Conservation (phyloP, 2,888 invertebrate genomes). For the Steinernema hermaphroditum region DNA sequence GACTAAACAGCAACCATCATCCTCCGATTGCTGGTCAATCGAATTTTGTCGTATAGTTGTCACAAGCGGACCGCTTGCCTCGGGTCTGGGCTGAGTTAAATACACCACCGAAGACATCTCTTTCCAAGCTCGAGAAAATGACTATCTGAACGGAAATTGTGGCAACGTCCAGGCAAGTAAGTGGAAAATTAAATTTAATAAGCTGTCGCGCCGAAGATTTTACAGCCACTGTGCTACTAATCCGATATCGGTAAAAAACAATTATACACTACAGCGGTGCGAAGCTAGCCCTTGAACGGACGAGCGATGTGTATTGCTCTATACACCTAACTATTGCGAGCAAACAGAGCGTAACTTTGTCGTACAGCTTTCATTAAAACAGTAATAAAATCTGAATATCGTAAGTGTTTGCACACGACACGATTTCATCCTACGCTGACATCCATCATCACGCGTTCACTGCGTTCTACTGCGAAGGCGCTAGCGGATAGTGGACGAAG, state of each 20-base stretch:
- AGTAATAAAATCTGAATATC: slow-evolving; percentile 31
- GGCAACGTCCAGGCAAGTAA: too few relatives aligned
- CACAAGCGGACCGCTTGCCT: slow-evolving; percentile 39
- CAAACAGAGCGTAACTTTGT: slow-evolving; percentile 27
- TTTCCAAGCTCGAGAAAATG: neutral
- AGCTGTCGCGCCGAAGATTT: too few relatives aligned
- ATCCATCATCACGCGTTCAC: slow-evolving; percentile 19
- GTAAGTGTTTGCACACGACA: slow-evolving; percentile 29
- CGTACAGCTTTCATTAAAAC: slow-evolving; percentile 19
- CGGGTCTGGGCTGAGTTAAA: slow-evolving; percentile 39
- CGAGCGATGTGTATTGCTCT: neutral
- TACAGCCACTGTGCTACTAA: too few relatives aligned
- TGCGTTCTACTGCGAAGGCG: slow-evolving; percentile 16
- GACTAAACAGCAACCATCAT: slow-evolving; percentile 62
- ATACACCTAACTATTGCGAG: slow-evolving; percentile 9
- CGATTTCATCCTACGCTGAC: slow-evolving; percentile 18
- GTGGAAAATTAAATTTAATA: too few relatives aligned
- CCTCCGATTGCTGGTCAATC: slow-evolving; percentile 49
- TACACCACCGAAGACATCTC: slow-evolving; percentile 22
- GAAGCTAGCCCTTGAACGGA: neutral
- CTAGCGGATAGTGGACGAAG: neutral
- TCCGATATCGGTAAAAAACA: neutral
- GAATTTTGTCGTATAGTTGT: slow-evolving; percentile 41
- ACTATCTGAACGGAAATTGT: neutral
- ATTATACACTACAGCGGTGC: neutral